A percentile compares a stretch with the other conserved stretches of the same genome.
Evolutionary conservation across 2,797 vertebrate genomes (phyloP).

Genomic region (Peromyscus attwateri): DNA sequence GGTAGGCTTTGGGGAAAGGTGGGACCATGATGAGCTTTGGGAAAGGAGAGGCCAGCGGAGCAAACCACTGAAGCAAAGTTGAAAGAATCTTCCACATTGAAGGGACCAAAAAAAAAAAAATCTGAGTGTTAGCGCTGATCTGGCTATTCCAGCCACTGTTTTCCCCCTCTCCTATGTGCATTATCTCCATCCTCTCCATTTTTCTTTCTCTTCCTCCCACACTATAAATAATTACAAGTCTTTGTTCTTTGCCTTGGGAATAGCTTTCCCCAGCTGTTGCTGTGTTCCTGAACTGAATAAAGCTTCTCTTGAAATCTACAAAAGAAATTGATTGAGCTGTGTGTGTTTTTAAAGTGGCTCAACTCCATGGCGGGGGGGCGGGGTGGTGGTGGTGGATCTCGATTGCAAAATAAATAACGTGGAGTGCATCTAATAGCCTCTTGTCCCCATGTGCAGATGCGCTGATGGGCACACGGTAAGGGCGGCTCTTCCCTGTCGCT

Average conservation of each 20-base stretch:
- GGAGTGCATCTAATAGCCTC: neutral
- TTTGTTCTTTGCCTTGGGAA: conserved; percentile 70
- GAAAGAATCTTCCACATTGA: neutral
- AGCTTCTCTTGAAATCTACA: conserved; percentile 65
- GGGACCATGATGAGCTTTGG: neutral
- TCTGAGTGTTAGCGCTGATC: neutral
- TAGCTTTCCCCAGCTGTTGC: conserved; percentile 70
- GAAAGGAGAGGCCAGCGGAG: neutral
- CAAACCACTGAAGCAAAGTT: neutral
- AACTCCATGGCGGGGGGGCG: neutral
- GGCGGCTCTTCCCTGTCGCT: neutral
- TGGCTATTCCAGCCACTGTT: neutral
- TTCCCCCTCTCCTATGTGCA: neutral
- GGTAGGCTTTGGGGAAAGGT: neutral
- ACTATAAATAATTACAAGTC: conserved; percentile 63
- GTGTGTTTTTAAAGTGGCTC: conserved; percentile 51
- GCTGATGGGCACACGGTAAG: neutral
- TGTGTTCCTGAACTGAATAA: conserved; percentile 74
- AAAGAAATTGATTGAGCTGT: conserved; percentile 71
- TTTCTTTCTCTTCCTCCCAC: conserved; percentile 24
- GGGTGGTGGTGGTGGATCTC: neutral
- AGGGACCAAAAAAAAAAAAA: neutral
- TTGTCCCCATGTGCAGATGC: neutral
- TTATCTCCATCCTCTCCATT: neutral
- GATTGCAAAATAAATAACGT: neutral